A percentile compares a stretch with the other conserved stretches of the same genome.
These are phyloP conservation scores for Astyanax mexicanus DNA, from an alignment of 2,797 vertebrate species.

Conservation along the genomic window DNA sequence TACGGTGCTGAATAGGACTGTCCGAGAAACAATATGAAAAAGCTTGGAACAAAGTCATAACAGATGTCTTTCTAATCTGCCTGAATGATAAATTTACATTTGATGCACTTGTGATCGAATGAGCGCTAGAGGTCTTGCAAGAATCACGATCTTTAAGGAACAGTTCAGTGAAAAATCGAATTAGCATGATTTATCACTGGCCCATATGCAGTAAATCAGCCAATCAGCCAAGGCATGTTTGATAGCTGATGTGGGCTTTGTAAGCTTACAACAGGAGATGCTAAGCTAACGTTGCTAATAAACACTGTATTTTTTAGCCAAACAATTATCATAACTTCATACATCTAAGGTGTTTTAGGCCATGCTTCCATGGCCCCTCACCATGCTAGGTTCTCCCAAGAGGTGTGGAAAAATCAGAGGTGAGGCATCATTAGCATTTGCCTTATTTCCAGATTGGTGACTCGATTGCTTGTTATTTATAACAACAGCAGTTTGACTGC, in stretches of 20 bases:
- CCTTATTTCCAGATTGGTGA: not conserved
- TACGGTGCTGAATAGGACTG: constrained; percentile 39
- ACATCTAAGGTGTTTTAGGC: too few species aligned
- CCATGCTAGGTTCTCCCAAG: not conserved
- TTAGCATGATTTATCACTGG: too few species aligned
- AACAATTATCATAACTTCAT: too few species aligned
- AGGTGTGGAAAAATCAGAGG: not conserved
- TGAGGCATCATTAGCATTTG: not conserved
- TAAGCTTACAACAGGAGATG: too few species aligned
- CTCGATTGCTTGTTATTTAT: constrained; percentile 48
- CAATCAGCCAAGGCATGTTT: too few species aligned
- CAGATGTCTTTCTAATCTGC: constrained; percentile 15
- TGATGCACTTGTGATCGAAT: not conserved
- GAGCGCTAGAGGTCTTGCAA: not conserved
- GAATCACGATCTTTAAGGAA: not conserved
- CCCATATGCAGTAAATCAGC: too few species aligned
- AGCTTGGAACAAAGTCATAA: not conserved
- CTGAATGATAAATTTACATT: constrained; percentile 26
- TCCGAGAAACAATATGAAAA: constrained; percentile 46
- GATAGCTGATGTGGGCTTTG: too few species aligned
- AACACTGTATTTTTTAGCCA: too few species aligned
- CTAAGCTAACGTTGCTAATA: too few species aligned
- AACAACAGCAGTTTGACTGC: constrained; percentile 48
- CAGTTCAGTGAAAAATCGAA: too few species aligned
- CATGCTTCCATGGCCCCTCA: too few species aligned